A percentile compares a stretch with the other conserved stretches of the same genome.
Evolutionary conservation across 2,113 vertebrate genomes (phyloP).

Genomic region (Pachyramphus minor): DNA sequence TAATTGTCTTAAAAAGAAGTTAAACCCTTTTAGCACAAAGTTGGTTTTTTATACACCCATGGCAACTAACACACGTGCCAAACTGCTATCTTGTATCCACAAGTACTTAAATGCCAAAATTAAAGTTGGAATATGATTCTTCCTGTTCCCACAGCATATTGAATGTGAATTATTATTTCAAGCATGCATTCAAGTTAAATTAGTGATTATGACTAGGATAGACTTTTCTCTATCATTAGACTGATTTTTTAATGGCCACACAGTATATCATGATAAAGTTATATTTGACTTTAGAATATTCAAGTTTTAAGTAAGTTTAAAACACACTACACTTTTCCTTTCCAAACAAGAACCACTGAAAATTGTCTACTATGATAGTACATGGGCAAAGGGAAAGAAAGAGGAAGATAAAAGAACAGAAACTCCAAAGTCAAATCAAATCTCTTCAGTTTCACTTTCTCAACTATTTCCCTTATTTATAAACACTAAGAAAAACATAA

Average conservation of each 20-base stretch:
- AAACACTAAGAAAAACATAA: not conserved
- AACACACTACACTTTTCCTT: not conserved
- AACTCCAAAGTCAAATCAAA: not conserved
- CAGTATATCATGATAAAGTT: not conserved
- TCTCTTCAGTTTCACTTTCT: not conserved
- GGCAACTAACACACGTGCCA: constrained; percentile 17
- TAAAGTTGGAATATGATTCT: constrained; percentile 31
- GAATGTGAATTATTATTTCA: constrained; percentile 31
- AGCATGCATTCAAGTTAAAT: not conserved
- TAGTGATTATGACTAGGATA: not conserved
- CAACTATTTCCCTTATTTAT: not conserved
- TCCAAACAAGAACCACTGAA: not conserved
- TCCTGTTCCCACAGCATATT: not conserved
- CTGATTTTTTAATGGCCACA: not conserved
- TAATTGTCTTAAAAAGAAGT: not conserved
- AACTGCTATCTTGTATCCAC: constrained; percentile 25
- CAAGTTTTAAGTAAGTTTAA: not conserved
- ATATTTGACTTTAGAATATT: not conserved
- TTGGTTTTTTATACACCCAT: not conserved
- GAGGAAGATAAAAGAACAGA: not conserved
- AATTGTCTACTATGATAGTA: not conserved
- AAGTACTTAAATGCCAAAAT: constrained; percentile 18
- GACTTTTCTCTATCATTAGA: not conserved
- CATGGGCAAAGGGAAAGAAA: not conserved
- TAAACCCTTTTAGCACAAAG: not conserved